Conservation (phyloP, 2,888 invertebrate genomes). For the Sarcophaga variegata region DNA sequence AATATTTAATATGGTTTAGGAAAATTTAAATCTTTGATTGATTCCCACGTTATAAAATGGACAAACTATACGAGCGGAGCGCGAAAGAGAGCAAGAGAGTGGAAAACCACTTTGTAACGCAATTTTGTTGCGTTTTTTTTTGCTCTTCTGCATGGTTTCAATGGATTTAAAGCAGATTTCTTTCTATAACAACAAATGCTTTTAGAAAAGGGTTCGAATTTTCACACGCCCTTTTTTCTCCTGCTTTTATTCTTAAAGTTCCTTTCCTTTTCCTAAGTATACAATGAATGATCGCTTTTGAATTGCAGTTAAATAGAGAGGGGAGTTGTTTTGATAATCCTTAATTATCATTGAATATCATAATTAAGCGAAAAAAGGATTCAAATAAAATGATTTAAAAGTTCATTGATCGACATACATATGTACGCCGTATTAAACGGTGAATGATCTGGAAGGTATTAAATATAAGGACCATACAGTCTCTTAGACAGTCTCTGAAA, state of each 20-base stretch:
- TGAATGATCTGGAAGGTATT: too few species aligned
- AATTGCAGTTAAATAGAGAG: conserved; percentile 26
- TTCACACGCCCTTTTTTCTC: conserved; percentile 62
- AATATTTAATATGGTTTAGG: conserved; percentile 69
- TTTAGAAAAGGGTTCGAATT: conserved; percentile 61
- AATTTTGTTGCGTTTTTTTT: conserved; percentile 53
- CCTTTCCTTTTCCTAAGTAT: neutral
- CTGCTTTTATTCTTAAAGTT: neutral
- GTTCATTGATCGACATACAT: too few species aligned
- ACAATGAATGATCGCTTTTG: conserved; percentile 38
- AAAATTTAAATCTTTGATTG: conserved; percentile 70
- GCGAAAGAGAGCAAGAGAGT: neutral
- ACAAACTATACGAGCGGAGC: neutral
- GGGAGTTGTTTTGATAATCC: neutral
- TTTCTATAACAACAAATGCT: conserved; percentile 34
- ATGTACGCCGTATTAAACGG: too few species aligned
- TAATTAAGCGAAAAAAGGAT: neutral
- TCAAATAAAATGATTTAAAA: neutral
- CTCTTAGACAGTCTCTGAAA: too few species aligned
- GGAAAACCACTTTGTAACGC: conserved; percentile 47
- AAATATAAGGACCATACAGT: too few species aligned
- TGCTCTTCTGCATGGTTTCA: conserved; percentile 37
- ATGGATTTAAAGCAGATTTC: conserved; percentile 64
- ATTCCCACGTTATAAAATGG: conserved; percentile 72
- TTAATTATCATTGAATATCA: neutral